Conservation (phyloP, 2,888 invertebrate species). For the Aleiodes testaceus region DNA sequence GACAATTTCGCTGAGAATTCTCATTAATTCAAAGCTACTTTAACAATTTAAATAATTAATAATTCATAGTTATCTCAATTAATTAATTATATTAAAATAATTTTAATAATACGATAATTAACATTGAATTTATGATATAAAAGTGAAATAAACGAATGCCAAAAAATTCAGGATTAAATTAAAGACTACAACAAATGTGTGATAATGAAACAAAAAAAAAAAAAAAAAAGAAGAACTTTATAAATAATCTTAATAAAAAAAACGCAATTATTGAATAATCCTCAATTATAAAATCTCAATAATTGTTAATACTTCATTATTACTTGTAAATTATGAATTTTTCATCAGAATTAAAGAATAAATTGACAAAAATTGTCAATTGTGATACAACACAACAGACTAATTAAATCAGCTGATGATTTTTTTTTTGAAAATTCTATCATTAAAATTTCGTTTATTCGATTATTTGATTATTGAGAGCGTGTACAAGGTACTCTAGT, state of each 20-base stretch:
- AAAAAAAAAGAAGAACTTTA: conserved; percentile 7
- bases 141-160: no score
- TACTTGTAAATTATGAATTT: no score
- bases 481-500: conserved; percentile 71
- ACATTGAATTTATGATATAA: no score
- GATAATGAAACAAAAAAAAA: neutral
- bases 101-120: no score
- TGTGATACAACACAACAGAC: conserved; percentile 20
- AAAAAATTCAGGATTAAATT: no score
- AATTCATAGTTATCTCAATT: no score
- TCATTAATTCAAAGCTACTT: conserved; percentile 7
- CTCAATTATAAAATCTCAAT: neutral
- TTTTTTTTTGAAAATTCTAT: neutral
- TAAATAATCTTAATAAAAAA: neutral
- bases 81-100: no score
- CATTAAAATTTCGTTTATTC: neutral
- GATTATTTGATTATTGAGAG: conserved; percentile 67
- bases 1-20: conserved; percentile 46
- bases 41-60: no score
- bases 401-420: neutral
- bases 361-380: conserved; percentile 7
- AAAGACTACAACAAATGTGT: no score
- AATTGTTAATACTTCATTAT: no score
- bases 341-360: neutral
- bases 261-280: neutral